Evolutionary conservation across 2,113 vertebrate species (phyloP).

Genomic region (Nestor notabilis): DNA sequence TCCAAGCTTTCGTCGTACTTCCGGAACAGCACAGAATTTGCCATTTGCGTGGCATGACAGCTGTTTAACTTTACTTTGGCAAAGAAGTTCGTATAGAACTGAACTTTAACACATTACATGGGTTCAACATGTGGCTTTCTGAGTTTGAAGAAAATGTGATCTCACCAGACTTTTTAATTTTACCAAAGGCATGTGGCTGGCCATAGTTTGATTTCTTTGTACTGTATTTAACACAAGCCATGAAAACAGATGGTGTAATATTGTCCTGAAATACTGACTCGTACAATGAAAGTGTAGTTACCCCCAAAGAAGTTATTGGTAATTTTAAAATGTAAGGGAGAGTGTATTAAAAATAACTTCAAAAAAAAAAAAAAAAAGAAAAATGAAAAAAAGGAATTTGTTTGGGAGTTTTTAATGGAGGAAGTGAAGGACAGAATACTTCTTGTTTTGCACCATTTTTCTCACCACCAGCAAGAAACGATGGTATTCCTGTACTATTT

Average conservation of each 20-base stretch:
- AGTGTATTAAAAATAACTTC: constrained; percentile 66
- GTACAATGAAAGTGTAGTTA: constrained; percentile 42
- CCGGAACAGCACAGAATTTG: constrained; percentile 13
- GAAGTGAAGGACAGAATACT: neutral
- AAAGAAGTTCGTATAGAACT: constrained; percentile 33
- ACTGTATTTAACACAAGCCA: constrained; percentile 52
- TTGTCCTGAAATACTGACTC: constrained; percentile 28
- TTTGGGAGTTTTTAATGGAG: constrained; percentile 20
- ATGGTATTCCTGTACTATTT: neutral
- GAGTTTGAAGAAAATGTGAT: constrained; percentile 61
- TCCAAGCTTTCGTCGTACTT: constrained; percentile 15
- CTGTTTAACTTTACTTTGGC: constrained; percentile 37
- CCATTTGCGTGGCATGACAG: neutral
- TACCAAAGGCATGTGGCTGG: constrained; percentile 67
- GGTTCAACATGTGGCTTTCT: constrained; percentile 56
- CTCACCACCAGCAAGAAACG: neutral
- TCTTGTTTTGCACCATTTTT: neutral
- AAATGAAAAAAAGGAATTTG: neutral
- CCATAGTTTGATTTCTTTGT: constrained; percentile 38
- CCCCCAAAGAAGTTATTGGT: constrained; percentile 1
- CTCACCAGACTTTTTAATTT: constrained; percentile 51
- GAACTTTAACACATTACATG: constrained; percentile 41
- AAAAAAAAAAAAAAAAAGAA: constrained; percentile 28
- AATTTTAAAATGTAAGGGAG: constrained; percentile 58
- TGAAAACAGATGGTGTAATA: constrained; percentile 32